Evolutionary conservation across 30 jellyfish, hydroid and myxozoan species (phyloP).

Genomic region (Aurelia sp.): DNA sequence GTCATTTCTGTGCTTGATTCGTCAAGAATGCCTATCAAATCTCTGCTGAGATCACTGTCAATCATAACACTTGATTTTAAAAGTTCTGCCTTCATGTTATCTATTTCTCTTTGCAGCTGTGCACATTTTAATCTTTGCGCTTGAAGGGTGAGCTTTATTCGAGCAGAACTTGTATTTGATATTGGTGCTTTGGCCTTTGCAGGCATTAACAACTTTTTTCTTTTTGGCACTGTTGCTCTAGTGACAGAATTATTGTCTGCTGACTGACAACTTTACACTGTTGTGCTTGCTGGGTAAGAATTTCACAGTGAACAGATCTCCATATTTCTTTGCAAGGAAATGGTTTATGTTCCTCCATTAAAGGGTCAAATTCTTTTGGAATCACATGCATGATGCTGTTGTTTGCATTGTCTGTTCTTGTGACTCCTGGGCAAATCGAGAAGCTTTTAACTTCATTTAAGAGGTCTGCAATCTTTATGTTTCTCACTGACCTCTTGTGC

Average conservation of each 20-base stretch:
- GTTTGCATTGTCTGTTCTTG: not conserved
- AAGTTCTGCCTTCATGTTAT: conserved; percentile 2
- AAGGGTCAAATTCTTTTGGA: conserved; percentile 23
- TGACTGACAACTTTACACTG: conserved; percentile 1
- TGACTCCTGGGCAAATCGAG: not conserved
- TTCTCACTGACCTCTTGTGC: conserved; percentile 6
- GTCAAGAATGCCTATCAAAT: not conserved
- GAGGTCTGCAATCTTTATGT: conserved; percentile 4
- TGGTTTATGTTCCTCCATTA: not conserved
- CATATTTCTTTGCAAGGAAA: not conserved
- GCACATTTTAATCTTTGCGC: conserved; percentile 31
- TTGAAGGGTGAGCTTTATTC: conserved; percentile 38
- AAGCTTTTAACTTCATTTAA: not conserved
- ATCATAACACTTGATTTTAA: not conserved
- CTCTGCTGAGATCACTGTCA: conserved; percentile 7
- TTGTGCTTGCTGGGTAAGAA: not conserved
- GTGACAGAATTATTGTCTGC: not conserved
- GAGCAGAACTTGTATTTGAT: not conserved
- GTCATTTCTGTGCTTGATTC: not conserved
- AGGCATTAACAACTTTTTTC: not conserved
- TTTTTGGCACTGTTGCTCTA: not conserved
- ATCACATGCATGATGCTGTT: conserved; percentile 12
- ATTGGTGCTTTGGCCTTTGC: conserved; percentile 56
- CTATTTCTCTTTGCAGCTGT: not conserved
- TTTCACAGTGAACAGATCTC: conserved; percentile 30